These are phyloP conservation scores for Poecilia latipinna DNA, from an alignment of 2,113 vertebrate genomes.

Conservation along the genomic window DNA sequence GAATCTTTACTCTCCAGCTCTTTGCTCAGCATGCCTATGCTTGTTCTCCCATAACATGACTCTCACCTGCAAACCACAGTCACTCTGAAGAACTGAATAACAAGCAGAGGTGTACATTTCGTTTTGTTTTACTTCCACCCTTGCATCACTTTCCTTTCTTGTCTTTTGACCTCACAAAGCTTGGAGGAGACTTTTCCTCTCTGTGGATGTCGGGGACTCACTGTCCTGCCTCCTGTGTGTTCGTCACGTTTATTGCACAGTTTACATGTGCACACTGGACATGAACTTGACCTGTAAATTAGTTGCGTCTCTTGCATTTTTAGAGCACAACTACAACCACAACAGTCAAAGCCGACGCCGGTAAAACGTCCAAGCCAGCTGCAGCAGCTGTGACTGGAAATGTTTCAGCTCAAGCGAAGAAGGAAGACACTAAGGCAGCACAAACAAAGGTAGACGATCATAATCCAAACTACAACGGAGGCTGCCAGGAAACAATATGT, in stretches of 20 bases:
- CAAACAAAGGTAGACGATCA: conserved; percentile 53
- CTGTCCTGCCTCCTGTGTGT: conserved; percentile 3
- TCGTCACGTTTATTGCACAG: neutral
- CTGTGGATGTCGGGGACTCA: neutral
- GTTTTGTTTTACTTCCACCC: neutral
- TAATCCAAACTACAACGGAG: neutral
- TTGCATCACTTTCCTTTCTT: neutral
- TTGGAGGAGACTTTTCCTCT: conserved; percentile 26
- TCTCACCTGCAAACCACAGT: conserved; percentile 11
- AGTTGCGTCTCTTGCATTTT: conserved; percentile 43
- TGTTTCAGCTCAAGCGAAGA: conserved; percentile 47
- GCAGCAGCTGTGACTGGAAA: conserved; percentile 36
- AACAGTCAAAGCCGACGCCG: conserved; percentile 57
- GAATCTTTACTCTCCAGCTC: neutral
- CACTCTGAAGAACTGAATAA: conserved; percentile 7
- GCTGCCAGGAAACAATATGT: neutral
- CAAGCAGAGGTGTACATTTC: neutral
- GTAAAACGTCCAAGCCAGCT: conserved; percentile 41
- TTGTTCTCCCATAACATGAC: conserved; percentile 8
- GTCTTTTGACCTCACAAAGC: neutral
- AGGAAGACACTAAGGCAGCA: conserved; percentile 38
- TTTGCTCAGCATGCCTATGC: conserved; percentile 9
- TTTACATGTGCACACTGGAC: neutral
- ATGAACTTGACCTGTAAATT: conserved; percentile 19
- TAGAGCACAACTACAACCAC: conserved; percentile 53